Base-by-base conservation (phyloP, 2,888 invertebrate species). In the Euspilapteryx auroguttella region DNA sequence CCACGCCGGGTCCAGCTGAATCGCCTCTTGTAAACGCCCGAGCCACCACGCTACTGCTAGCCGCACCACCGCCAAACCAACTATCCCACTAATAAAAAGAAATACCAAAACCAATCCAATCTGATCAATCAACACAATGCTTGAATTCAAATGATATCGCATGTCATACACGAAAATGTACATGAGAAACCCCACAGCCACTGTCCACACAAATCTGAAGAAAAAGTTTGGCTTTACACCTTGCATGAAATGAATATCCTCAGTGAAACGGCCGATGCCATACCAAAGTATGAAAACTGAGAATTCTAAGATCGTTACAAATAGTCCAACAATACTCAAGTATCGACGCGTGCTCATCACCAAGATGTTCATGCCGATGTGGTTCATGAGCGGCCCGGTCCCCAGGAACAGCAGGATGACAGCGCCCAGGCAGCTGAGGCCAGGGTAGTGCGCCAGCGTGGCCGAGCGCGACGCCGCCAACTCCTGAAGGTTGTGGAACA, bases 211-310 rank as follows among this genome's bases (percentile, higher is more conserved):
- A 1, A 48, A 11, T 39, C 59, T 66, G 38, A 69, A 54, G 15
- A 32, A 55, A 10, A 33, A 40, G 12, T 47, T 53, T 2, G 71
- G 64, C 14, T 52, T 54, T 5, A 65, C 44, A 0, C 75, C 76
- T 30, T 64, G 50, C 69, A 76, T 73, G 29, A 76, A 76, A 38
- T 75, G 73, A 7, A 75, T 50, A 28, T 76, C 73, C 45, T 75
- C 75, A 1, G 53, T 49, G 40, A 76, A 69, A 30, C 37, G 57
- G 2, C 52, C 48, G 8, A 64, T 21, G 0, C 76, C 73, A 26
- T 76, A 76, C 43, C 56, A 57, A 12, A 63, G 17, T 2, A 75
- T 40, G 27, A 75, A 75, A 2, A 64, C 51, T 2, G 55, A 14
- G 26, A 41, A 49, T 39, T 73, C 63, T n/a, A n/a, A n/a, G 2